Evolutionary conservation across 2,888 invertebrate species (phyloP).

Genomic region (Dendrolimus pini): DNA sequence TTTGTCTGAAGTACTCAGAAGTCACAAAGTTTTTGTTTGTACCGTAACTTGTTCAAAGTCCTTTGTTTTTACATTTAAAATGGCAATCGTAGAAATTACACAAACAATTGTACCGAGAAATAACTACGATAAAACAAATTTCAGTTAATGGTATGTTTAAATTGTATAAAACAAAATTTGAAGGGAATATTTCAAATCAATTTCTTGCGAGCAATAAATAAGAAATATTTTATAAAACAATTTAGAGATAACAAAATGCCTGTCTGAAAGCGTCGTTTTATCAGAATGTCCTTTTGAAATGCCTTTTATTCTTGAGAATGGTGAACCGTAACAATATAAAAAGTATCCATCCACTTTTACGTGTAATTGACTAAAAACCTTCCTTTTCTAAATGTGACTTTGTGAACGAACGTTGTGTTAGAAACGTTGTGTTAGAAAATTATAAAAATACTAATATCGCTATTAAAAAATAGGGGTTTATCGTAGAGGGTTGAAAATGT

Average conservation of each 20-base stretch:
- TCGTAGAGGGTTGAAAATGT: too few species aligned
- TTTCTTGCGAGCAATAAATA: not conserved
- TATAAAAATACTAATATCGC: too few species aligned
- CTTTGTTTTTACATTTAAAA: slow-evolving; percentile 1
- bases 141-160: too few species aligned
- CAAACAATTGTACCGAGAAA: too few species aligned
- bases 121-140: too few species aligned
- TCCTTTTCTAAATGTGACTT: too few species aligned
- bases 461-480: too few species aligned
- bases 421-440: too few species aligned
- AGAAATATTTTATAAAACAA: not conserved
- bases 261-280: not conserved
- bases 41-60: not conserved
- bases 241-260: not conserved
- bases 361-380: too few species aligned
- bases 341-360: too few species aligned
- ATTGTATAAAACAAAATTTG: too few species aligned
- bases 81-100: not conserved
- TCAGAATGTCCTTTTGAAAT: not conserved
- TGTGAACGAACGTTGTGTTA: too few species aligned
- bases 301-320: not conserved
- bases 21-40: slow-evolving; percentile 3
- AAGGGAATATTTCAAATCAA: not conserved
- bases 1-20: slow-evolving; percentile 10
- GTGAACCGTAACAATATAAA: not conserved